These are phyloP conservation scores for Hozukius guyotensis DNA, from an alignment of 2,797 vertebrate genomes.

Conservation along the genomic window DNA sequence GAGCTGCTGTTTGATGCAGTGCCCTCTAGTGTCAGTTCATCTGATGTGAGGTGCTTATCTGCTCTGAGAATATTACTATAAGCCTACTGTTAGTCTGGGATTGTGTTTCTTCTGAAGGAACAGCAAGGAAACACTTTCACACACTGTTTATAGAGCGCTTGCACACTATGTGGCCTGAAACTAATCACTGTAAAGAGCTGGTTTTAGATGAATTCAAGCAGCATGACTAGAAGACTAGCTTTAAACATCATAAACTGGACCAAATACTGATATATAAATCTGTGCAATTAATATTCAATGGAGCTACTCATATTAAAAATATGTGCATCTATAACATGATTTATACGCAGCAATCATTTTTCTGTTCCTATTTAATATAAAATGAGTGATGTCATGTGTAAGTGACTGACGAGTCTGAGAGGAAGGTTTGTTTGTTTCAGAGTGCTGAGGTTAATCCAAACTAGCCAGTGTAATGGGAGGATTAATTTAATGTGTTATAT, in stretches of 20 bases:
- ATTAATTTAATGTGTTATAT: neutral
- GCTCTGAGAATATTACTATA: slow-evolving; percentile 25
- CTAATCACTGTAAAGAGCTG: neutral
- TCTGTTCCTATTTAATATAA: neutral
- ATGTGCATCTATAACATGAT: neutral
- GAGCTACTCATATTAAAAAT: neutral
- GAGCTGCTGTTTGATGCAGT: slow-evolving; percentile 42
- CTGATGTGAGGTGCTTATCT: slow-evolving; percentile 44
- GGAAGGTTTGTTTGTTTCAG: no score
- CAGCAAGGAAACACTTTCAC: slow-evolving; percentile 15
- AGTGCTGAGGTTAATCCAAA: no score
- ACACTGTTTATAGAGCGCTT: neutral
- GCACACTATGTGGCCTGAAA: neutral
- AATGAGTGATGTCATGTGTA: neutral
- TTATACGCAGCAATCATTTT: neutral
- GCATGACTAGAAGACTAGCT: neutral
- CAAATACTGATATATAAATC: slow-evolving; percentile 25
- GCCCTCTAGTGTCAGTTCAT: slow-evolving; percentile 37
- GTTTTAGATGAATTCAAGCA: neutral
- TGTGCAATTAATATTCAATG: neutral
- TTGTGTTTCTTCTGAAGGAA: neutral
- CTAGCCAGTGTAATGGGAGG: no score
- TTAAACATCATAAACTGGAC: neutral
- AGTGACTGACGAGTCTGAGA: no score
- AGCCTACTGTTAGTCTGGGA: slow-evolving; percentile 9